Evolutionary conservation across 2,888 invertebrate species (phyloP).

Genomic region (Anagyrus pseudococci): DNA sequence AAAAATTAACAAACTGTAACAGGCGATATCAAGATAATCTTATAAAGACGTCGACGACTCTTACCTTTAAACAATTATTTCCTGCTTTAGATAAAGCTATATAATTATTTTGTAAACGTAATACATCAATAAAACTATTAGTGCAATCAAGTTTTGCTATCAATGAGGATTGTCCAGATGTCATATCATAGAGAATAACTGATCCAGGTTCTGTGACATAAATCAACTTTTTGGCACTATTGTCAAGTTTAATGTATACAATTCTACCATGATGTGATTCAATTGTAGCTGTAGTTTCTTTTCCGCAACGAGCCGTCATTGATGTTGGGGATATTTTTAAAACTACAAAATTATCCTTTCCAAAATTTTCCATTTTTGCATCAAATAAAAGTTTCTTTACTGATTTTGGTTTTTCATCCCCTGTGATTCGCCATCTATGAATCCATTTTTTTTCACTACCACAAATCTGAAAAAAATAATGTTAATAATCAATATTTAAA

Average conservation of each 20-base stretch:
- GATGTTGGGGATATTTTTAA: slow-evolving; percentile 49
- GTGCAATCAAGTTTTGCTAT: slow-evolving; percentile 32
- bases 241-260: slow-evolving; percentile 63
- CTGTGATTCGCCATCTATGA: slow-evolving; percentile 52
- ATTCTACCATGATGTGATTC: slow-evolving; percentile 63
- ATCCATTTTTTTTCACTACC: slow-evolving; percentile 51
- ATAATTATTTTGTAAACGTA: slow-evolving; percentile 27
- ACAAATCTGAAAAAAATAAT: slow-evolving; percentile 48
- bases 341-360: slow-evolving; percentile 47
- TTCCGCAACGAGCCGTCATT: slow-evolving; percentile 59
- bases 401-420: slow-evolving; percentile 44
- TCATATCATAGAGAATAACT: slow-evolving; percentile 48
- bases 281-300: slow-evolving; percentile 62
- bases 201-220: slow-evolving; percentile 63
- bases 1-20: neutral
- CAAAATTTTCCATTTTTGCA: slow-evolving; percentile 48
- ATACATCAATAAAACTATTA: slow-evolving; percentile 33
- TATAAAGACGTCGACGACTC: neutral
- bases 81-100: slow-evolving; percentile 40
- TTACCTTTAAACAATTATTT: slow-evolving; percentile 44
- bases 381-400: slow-evolving; percentile 53
- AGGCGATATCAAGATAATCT: too few relatives aligned
- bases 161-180: slow-evolving; percentile 19
- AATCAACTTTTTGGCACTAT: slow-evolving; percentile 64
- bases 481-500: slow-evolving; percentile 6